Evolutionary conservation across 2,797 vertebrate genomes (phyloP).

Genomic region (Ispidina lecontei): DNA sequence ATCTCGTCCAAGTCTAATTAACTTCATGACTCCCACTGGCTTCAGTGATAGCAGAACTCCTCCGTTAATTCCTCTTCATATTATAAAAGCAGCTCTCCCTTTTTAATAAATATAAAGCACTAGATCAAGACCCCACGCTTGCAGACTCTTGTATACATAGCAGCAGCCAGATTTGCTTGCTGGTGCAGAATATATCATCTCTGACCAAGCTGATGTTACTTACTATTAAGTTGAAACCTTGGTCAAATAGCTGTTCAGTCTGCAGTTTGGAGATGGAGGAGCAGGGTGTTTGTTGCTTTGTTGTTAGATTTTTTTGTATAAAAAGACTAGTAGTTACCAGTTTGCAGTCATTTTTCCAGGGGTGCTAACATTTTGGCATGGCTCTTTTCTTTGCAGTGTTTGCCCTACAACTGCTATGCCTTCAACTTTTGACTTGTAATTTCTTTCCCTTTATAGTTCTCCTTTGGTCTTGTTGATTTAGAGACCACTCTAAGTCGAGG

Average conservation of each 20-base stretch:
- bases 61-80: not conserved
- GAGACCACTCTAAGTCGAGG: not conserved
- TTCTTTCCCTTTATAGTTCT: not conserved
- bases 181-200: not conserved
- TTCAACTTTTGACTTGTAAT: not conserved
- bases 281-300: not conserved
- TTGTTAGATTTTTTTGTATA: not conserved
- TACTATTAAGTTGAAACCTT: not conserved
- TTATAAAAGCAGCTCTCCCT: slow-evolving; percentile 32
- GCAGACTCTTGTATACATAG: not conserved
- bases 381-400: not conserved
- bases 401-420: not conserved
- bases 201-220: not conserved
- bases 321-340: not conserved
- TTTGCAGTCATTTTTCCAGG: not conserved
- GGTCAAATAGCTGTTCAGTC: not conserved
- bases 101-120: not conserved
- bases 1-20: slow-evolving; percentile 33
- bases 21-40: slow-evolving; percentile 36
- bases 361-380: not conserved
- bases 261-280: not conserved
- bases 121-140: not conserved
- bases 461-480: not conserved
- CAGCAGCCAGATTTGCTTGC: not conserved
- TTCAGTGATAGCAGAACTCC: slow-evolving; percentile 2